phyloP scores from a whole-genome alignment of 2,888 invertebrate genomes.

The Uropetala carovei region DNA sequence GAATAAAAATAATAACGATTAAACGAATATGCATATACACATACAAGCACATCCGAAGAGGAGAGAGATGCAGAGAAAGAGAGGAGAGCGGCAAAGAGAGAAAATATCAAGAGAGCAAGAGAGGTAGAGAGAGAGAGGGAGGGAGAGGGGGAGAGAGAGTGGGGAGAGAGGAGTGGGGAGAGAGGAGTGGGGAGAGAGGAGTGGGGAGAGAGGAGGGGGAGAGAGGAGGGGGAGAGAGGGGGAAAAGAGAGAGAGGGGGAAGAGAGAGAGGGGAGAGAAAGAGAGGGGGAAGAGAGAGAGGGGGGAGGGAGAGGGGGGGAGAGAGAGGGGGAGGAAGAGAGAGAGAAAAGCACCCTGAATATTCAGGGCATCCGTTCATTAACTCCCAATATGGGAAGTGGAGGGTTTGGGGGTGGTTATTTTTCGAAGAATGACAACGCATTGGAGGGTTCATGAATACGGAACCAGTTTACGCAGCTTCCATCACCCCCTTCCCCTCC shows the following conservation, averaged over 20 bases:
- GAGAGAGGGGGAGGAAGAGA: neutral
- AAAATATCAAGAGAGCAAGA: neutral
- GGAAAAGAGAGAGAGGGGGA: neutral
- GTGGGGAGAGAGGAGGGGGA: neutral
- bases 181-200: too few relatives aligned
- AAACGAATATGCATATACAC: too few relatives aligned
- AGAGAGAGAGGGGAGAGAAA: neutral
- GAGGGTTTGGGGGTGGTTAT: neutral
- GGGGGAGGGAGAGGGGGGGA: neutral
- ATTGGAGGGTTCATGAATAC: conserved; percentile 46
- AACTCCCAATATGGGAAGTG: neutral
- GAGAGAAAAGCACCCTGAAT: neutral
- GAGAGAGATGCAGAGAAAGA: too few relatives aligned
- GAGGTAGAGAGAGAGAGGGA: neutral
- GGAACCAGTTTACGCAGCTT: neutral
- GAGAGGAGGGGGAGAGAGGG: neutral
- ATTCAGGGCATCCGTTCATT: neutral
- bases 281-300: neutral
- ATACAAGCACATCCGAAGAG: too few relatives aligned
- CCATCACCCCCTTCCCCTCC: neutral
- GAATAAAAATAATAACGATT: too few relatives aligned
- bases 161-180: too few relatives aligned
- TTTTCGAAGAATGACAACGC: neutral
- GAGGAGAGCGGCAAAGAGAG: neutral
- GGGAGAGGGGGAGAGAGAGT: neutral